Evolutionary conservation across 1,140 invertebrate species (phyloP), one percentile per base, ranked within the genome.

Genomic region (Lordiphosa clarofinis): DNA sequence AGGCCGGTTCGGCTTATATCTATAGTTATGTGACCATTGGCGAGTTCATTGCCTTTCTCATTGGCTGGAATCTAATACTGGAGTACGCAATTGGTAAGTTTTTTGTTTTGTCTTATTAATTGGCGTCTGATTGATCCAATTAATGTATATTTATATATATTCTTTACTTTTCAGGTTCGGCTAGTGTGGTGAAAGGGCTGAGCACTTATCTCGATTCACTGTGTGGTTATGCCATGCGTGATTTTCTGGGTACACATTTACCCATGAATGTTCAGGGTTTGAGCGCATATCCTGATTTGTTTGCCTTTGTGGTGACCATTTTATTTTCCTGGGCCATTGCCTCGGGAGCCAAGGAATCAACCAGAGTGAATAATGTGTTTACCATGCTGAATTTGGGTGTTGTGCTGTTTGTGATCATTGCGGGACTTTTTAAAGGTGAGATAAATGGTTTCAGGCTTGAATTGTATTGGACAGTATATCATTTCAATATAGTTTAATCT

Each of bases 101-200:
- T 52, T 44, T 53, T 56, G n/a, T 65, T 52, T 44, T 53, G 56
- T 28, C 4, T 0, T 28, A 49, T 62, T 64, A 28, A 64, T 56
- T 58, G 61, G 12, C 47, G 54, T 53, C 58, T 67, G 49, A 62
- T 81, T 72, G 76, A 72, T 68, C 43, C 54, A 35, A 54, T 58
- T 72, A 28, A 36, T 37, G 21, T 65, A 56, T 36, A 36, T 33
- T 52, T 48, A 44, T 70, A 11, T 24, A 12, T 31, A 37, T 11
- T 42, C 44, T 50, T 11, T 4, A 21, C n/a, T 1, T 35, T 56
- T 31, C 66, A 95, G 94, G 94, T 69, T 94, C 94, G 0, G 96
- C 97, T n/a, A 96, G 96, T 82, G 96, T 98, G 10, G 97, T 96
- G 6, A 93, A 96, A 88, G 97, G 96, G 31, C 93, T 97, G 87